phyloP scores from a whole-genome alignment of 2,888 invertebrate genomes.

The Sthenelais limicola region DNA sequence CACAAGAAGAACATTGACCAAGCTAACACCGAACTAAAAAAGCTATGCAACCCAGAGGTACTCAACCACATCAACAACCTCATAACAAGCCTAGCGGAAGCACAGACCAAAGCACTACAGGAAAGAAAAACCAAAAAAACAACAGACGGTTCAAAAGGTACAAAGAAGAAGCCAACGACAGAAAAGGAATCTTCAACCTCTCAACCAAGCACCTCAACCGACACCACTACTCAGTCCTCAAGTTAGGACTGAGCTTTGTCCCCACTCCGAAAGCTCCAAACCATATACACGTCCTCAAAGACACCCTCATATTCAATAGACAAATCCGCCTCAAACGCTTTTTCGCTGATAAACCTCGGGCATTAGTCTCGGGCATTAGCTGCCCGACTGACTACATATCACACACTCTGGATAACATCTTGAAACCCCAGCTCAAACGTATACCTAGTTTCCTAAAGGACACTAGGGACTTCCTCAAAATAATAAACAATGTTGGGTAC shows the following conservation, averaged over 20 bases:
- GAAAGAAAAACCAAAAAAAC: not conserved
- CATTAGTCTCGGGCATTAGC: not conserved
- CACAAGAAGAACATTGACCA: not conserved
- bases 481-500: too few relatives aligned
- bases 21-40: not conserved
- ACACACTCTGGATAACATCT: not conserved
- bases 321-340: not conserved
- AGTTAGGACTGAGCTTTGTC: not conserved
- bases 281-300: not conserved
- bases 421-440: not conserved
- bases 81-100: not conserved
- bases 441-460: not conserved
- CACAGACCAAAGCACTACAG: not conserved
- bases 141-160: slow-evolving; percentile 15
- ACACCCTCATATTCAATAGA: slow-evolving; percentile 11
- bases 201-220: not conserved
- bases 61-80: not conserved
- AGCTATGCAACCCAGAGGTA: not conserved
- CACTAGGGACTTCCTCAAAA: not conserved
- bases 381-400: not conserved
- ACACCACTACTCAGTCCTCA: not conserved
- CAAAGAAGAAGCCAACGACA: not conserved
- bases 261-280: not conserved
- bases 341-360: slow-evolving; percentile 4
- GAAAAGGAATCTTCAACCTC: slow-evolving; percentile 6